These are phyloP conservation scores for Hydrolagus colliei DNA, from an alignment of 2,797 vertebrate species.

Conservation along the genomic window DNA sequence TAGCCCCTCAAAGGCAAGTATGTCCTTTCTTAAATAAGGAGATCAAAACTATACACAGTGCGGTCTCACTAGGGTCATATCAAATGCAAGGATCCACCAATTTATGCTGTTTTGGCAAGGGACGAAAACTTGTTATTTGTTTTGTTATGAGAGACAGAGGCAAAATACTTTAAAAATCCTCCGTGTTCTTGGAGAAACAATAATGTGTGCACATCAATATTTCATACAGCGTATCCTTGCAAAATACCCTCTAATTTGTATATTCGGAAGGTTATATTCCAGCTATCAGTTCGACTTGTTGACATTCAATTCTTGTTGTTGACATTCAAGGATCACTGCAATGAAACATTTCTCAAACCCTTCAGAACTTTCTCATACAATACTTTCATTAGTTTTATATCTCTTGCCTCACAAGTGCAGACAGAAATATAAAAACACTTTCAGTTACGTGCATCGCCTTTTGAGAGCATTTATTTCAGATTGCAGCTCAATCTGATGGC, in stretches of 20 bases:
- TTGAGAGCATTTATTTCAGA: not conserved
- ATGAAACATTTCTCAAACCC: not conserved
- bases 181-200: constrained; percentile 5
- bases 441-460: not conserved
- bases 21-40: too few relatives aligned
- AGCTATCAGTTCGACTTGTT: not conserved
- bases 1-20: too few relatives aligned
- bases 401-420: constrained; percentile 17
- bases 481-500: constrained; percentile 2
- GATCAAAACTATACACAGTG: too few relatives aligned
- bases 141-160: not conserved
- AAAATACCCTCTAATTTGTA: constrained; percentile 19
- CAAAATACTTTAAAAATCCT: not conserved
- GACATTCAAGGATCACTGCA: not conserved
- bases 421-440: constrained; percentile 20
- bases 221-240: not conserved
- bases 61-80: too few relatives aligned
- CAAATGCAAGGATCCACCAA: too few relatives aligned
- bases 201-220: not conserved
- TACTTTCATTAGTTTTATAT: constrained; percentile 16
- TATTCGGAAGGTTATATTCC: not conserved
- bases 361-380: not conserved
- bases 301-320: constrained; percentile 5
- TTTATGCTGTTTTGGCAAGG: too few relatives aligned
- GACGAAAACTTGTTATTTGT: too few relatives aligned